These are phyloP conservation scores for Magallana angulata DNA, from an alignment of 1,140 invertebrate genomes.

Conservation along the genomic window DNA sequence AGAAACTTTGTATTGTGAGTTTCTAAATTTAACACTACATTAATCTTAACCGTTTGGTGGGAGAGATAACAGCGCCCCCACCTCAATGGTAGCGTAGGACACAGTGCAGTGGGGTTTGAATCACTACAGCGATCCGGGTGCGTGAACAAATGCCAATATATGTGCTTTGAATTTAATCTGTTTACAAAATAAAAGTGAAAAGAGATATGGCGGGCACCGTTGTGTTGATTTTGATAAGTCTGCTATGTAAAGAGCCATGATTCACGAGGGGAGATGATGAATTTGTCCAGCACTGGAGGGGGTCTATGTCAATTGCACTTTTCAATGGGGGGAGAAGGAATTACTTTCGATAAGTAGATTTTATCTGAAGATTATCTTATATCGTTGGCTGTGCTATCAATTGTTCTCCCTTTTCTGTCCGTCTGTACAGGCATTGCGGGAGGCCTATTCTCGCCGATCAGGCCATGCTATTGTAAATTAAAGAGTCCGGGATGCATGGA, in stretches of 20 bases:
- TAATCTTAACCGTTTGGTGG: background rate
- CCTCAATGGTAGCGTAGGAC: background rate
- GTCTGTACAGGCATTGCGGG: background rate
- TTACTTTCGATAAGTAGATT: constrained; percentile 34
- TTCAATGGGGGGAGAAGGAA: constrained; percentile 9
- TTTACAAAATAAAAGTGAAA: constrained; percentile 1
- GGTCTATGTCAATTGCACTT: constrained; percentile 24
- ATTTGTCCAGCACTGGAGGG: background rate
- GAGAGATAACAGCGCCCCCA: background rate
- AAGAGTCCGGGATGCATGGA: background rate
- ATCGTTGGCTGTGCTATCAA: background rate
- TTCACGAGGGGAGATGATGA: constrained; percentile 16
- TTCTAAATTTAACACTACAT: constrained; percentile 14
- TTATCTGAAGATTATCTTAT: background rate
- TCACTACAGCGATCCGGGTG: background rate
- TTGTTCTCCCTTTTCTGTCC: background rate
- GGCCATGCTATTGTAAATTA: constrained; percentile 16
- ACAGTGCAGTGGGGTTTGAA: background rate
- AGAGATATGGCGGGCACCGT: background rate
- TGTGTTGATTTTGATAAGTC: constrained; percentile 13
- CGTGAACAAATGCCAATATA: background rate
- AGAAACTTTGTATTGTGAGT: constrained; percentile 2
- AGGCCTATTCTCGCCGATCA: background rate
- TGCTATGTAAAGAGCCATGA: background rate
- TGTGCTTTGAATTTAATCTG: background rate